A percentile compares a stretch with the other conserved stretches of the same genome.
phyloP scores from a whole-genome alignment of 2,888 invertebrate genomes.

The Agrochola lota region DNA sequence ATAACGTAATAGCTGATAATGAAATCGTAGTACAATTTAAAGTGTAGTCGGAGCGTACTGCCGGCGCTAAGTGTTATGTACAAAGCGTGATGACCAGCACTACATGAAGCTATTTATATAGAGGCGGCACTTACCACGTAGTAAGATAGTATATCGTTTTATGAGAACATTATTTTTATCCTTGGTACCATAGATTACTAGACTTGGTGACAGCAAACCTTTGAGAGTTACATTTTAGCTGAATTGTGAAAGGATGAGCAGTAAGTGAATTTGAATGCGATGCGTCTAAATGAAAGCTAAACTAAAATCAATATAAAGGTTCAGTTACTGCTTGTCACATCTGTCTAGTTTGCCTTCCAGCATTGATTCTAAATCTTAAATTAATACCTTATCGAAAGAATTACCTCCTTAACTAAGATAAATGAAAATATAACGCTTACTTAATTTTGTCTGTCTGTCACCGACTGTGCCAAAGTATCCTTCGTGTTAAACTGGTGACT shows the following conservation, averaged over 20 bases:
- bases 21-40: conserved; percentile 77
- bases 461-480: conserved; percentile 81
- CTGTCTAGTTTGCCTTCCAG: conserved; percentile 44
- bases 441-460: conserved; percentile 73
- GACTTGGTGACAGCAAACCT: conserved; percentile 69
- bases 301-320: background rate
- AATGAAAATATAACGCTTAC: conserved; percentile 56
- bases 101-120: conserved; percentile 67
- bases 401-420: conserved; percentile 60
- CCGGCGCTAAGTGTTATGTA: conserved; percentile 66
- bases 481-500: conserved; percentile 61
- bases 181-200: conserved; percentile 64
- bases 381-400: conserved; percentile 44
- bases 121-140: conserved; percentile 62
- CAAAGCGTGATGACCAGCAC: conserved; percentile 62
- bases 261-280: conserved; percentile 37
- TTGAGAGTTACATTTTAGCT: conserved; percentile 46
- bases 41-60: conserved; percentile 71
- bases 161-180: conserved; percentile 65
- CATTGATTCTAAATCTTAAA: conserved; percentile 50
- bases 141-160: conserved; percentile 44
- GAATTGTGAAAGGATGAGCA: conserved; percentile 32
- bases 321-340: conserved; percentile 46
- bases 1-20: conserved; percentile 76
- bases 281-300: background rate